phyloP scores from a whole-genome alignment of 1,140 invertebrate species.

The Anagrus nilaparvatae region DNA sequence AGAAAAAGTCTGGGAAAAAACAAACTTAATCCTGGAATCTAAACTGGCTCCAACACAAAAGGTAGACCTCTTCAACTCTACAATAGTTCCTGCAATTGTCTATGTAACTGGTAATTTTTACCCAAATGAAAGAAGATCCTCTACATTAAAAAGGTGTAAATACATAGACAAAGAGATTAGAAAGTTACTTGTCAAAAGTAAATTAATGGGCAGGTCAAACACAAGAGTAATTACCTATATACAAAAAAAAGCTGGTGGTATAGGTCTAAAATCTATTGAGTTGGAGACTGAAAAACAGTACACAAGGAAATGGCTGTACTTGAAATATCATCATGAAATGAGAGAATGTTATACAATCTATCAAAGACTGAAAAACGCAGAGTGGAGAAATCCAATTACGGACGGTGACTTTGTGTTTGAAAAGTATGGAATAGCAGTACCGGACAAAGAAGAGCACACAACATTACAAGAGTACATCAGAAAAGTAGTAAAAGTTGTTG shows the following conservation, averaged over 20 bases:
- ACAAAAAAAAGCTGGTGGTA: slow-evolving; percentile 3
- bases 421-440: background rate
- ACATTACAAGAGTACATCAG: no score
- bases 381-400: background rate
- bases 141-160: slow-evolving; percentile 3
- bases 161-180: slow-evolving; percentile 3
- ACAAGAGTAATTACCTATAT: no score
- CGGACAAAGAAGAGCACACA: background rate
- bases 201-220: background rate
- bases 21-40: slow-evolving; percentile 15
- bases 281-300: slow-evolving; percentile 10
- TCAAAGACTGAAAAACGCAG: no score
- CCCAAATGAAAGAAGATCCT: background rate
- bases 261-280: slow-evolving; percentile 7
- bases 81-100: slow-evolving; percentile 2
- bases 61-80: background rate
- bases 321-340: slow-evolving; percentile 1
- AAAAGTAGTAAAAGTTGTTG: background rate
- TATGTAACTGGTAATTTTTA: slow-evolving; percentile 5
- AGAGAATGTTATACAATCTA: background rate
- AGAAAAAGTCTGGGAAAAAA: slow-evolving; percentile 10
- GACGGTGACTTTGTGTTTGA: background rate
- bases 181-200: background rate
- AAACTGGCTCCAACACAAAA: slow-evolving; percentile 14
- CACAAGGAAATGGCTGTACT: slow-evolving; percentile 4